These are phyloP conservation scores for Nannobrachium achirus DNA, from an alignment of 2,113 vertebrate species.

Conservation along the genomic window DNA sequence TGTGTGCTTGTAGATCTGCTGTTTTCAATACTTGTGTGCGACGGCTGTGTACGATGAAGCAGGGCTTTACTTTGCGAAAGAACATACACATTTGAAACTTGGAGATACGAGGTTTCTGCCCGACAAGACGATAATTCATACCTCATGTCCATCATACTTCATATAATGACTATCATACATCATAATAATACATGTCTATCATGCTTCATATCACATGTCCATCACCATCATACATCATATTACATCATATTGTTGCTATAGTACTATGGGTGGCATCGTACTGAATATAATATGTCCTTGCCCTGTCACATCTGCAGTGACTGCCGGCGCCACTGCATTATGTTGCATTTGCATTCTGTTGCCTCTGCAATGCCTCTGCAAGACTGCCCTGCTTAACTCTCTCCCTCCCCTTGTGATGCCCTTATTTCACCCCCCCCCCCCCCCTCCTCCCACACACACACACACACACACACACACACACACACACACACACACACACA, in stretches of 20 bases:
- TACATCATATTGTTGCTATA: no score
- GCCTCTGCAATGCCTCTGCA: constrained; percentile 76
- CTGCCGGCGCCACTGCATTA: constrained; percentile 66
- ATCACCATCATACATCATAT: constrained; percentile 36
- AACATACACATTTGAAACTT: no score
- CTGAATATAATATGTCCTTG: no score
- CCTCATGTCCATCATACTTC: background rate
- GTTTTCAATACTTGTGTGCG: no score
- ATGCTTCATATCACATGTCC: constrained; percentile 8
- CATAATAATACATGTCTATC: background rate
- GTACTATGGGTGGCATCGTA: no score
- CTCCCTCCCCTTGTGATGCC: constrained; percentile 2
- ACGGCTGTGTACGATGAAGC: no score
- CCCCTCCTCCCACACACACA: constrained; percentile 12
- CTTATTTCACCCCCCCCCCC: background rate
- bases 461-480: no score
- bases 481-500: no score
- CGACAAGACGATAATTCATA: no score
- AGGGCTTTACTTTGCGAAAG: no score
- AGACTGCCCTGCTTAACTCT: constrained; percentile 16
- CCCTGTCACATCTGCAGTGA: constrained; percentile 57
- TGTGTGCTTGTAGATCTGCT: no score
- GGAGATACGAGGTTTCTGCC: no score
- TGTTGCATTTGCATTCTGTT: constrained; percentile 75
- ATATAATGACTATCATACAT: background rate